These are phyloP conservation scores for Saturnia pavonia DNA, from an alignment of 2,888 invertebrate genomes.

Conservation along the genomic window DNA sequence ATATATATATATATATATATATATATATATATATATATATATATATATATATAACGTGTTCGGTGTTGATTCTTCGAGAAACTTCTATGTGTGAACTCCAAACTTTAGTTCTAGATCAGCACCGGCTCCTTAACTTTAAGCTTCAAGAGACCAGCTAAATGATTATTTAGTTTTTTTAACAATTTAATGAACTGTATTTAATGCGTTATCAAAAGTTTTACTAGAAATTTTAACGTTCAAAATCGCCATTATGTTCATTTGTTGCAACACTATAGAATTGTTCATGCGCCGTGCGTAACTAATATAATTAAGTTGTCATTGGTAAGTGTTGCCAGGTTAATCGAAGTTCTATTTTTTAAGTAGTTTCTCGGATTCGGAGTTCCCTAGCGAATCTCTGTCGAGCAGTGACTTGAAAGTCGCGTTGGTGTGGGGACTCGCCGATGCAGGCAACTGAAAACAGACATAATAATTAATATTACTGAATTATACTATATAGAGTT, in stretches of 20 bases:
- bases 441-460: constrained; percentile 53
- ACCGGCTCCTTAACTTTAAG: too few species aligned
- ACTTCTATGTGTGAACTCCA: too few species aligned
- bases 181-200: too few species aligned
- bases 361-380: constrained; percentile 65
- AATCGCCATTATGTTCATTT: background rate
- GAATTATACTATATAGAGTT: background rate
- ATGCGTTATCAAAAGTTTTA: too few species aligned
- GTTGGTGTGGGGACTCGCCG: constrained; percentile 59
- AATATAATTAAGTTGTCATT: constrained; percentile 18
- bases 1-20: too few species aligned
- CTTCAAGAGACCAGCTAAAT: too few species aligned
- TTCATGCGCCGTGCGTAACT: constrained; percentile 23
- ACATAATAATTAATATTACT: background rate
- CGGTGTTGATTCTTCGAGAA: too few species aligned
- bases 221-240: background rate
- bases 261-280: constrained; percentile 17
- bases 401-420: constrained; percentile 49
- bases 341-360: constrained; percentile 55
- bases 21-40: too few species aligned
- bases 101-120: too few species aligned
- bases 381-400: constrained; percentile 39
- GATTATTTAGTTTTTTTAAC: too few species aligned
- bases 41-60: too few species aligned
- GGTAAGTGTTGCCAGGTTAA: constrained; percentile 37